These are phyloP conservation scores for Beris chalybata DNA, from an alignment of 2,888 invertebrate genomes.

Conservation along the genomic window DNA sequence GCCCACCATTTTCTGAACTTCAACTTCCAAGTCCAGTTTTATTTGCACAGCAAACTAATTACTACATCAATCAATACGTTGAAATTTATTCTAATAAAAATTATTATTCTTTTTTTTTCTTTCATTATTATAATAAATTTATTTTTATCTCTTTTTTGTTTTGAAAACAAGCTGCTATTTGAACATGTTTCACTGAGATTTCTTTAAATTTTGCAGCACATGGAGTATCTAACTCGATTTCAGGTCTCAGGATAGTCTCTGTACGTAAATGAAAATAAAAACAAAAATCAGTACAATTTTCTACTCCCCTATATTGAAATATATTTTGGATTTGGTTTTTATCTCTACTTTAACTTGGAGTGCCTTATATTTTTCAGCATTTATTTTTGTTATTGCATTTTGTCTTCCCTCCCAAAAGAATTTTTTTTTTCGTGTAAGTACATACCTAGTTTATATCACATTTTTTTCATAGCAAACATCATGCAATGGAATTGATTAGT, in stretches of 20 bases:
- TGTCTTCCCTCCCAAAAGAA: background rate
- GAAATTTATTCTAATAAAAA: no score
- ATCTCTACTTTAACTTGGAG: constrained; percentile 7
- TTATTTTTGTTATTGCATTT: background rate
- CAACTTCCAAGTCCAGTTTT: no score
- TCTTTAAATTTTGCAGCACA: constrained; percentile 59
- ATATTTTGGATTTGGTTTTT: background rate
- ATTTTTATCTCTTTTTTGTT: no score
- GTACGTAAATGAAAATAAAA: constrained; percentile 55
- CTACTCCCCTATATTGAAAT: constrained; percentile 11
- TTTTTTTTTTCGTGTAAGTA: background rate
- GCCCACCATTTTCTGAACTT: no score
- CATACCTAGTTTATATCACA: no score
- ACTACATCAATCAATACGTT: no score
- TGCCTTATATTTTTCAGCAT: background rate
- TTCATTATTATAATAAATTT: no score
- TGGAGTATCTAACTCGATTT: constrained; percentile 59
- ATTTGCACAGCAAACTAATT: no score
- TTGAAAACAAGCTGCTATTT: no score
- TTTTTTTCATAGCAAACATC: no score
- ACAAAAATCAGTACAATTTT: background rate
- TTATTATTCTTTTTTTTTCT: no score
- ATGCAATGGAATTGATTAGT: no score
- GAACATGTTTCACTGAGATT: constrained; percentile 13
- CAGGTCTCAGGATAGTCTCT: constrained; percentile 59